These are phyloP conservation scores for Amblyopsis hoosieri DNA, from an alignment of 2,797 vertebrate genomes.

Conservation along the genomic window DNA sequence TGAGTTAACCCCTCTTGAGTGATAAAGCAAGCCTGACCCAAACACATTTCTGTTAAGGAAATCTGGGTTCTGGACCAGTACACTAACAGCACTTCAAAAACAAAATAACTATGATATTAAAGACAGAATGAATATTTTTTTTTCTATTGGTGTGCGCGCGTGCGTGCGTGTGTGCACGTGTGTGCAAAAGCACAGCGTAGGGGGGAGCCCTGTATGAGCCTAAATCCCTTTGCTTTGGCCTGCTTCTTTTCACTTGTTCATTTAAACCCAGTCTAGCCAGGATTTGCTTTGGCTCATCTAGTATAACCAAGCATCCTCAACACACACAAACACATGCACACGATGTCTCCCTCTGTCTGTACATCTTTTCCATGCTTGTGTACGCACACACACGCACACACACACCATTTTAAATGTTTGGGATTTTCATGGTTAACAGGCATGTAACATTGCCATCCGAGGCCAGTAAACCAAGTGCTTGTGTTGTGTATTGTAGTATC, in stretches of 20 bases:
- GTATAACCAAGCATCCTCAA: slow-evolving; percentile 30
- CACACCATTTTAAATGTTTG: slow-evolving; percentile 8
- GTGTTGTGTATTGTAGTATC: slow-evolving; percentile 25
- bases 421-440: slow-evolving; percentile 5
- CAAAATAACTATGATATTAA: too few relatives aligned
- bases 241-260: slow-evolving; percentile 53
- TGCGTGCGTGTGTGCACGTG: too few relatives aligned
- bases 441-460: neutral
- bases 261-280: slow-evolving; percentile 46
- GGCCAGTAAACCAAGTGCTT: slow-evolving; percentile 7
- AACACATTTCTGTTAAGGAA: too few relatives aligned
- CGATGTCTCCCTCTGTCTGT: slow-evolving; percentile 15
- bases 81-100: too few relatives aligned
- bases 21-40: too few relatives aligned
- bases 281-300: slow-evolving; percentile 62
- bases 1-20: too few relatives aligned
- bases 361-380: slow-evolving; percentile 11
- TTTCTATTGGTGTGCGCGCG: too few relatives aligned
- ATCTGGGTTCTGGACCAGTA: too few relatives aligned
- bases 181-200: too few relatives aligned
- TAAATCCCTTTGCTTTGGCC: slow-evolving; percentile 55
- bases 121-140: too few relatives aligned
- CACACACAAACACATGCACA: slow-evolving; percentile 37
- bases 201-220: slow-evolving; percentile 27
- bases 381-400: slow-evolving; percentile 12